Evolutionary conservation across 2,113 vertebrate species (phyloP), one percentile per base, ranked within the genome.

Genomic region (Phylloscopus trochilus): DNA sequence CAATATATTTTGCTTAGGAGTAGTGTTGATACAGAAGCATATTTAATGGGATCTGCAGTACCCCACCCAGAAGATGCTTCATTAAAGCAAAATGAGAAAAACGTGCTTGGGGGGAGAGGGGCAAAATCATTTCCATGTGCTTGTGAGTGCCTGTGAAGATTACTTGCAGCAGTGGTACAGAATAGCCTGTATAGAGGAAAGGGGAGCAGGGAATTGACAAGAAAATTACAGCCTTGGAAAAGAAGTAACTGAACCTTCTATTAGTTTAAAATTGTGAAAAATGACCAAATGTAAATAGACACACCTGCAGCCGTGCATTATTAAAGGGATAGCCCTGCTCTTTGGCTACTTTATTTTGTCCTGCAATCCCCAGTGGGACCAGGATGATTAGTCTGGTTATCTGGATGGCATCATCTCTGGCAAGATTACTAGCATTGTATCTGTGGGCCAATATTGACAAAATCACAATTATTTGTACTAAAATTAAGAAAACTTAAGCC

Each of bases 1-100:
- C 97, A 96, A 97, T 98, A 91, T 81, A 96, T 96, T 98, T 97
- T 97, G 90, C 97, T 97, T 97, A 97, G 95, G 95, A 98, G 92
- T 84, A 79, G 56, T 68, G 97, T 96, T 96, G 93, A 92, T 95
- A 96, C 89, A 97, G 95, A 97, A 94, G 90, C 93, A 94, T 96
- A 87, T 97, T 97, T 97, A 94, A 97, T 94, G 92, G 90, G 52
- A 91, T 95, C 92, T 43, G 22, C 10, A 84, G 51, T 87, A 62
- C 83, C 82, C 90, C 44, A 16, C 85, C 94, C 93, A 79, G 74
- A 63, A 55, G 84, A 92, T 33, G 75, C 87, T 87, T 91, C 69
- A 95, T 94, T 83, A 92, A 89, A 97, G 75, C 84, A 95, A 90
- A 96, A 96, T 12, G 73, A 95, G 78, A 93, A 95, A 95, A 86